These are phyloP conservation scores for Stomatorhinus ivindoensis DNA, from an alignment of 2,113 vertebrate species.

Conservation along the genomic window DNA sequence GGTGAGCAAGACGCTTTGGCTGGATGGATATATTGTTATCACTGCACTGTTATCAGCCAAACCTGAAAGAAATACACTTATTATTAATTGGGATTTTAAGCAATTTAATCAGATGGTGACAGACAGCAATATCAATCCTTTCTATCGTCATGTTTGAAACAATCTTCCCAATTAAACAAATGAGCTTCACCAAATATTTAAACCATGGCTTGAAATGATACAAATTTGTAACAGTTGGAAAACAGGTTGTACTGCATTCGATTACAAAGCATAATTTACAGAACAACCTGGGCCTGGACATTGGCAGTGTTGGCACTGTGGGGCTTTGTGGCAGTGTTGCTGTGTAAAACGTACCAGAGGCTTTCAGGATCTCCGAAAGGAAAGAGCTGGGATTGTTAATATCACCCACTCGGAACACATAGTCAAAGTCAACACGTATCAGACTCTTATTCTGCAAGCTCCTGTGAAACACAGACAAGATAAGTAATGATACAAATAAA, in stretches of 20 bases:
- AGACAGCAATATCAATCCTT: not conserved
- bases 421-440: not conserved
- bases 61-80: not conserved
- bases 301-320: not conserved
- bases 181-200: not conserved
- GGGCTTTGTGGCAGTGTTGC: not conserved
- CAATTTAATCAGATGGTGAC: not conserved
- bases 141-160: not conserved
- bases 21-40: not conserved
- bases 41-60: not conserved
- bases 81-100: not conserved
- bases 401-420: not conserved
- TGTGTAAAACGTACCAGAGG: not conserved
- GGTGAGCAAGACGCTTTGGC: not conserved
- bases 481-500: not conserved
- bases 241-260: not conserved
- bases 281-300: not conserved
- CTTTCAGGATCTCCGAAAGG: not conserved
- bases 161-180: not conserved
- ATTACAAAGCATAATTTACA: not conserved
- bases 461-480: not conserved
- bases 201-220: not conserved
- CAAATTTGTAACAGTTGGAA: not conserved
- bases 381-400: not conserved
- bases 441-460: not conserved